phyloP scores from a whole-genome alignment of 1,140 invertebrate species.

The Zaprionus taronus region DNA sequence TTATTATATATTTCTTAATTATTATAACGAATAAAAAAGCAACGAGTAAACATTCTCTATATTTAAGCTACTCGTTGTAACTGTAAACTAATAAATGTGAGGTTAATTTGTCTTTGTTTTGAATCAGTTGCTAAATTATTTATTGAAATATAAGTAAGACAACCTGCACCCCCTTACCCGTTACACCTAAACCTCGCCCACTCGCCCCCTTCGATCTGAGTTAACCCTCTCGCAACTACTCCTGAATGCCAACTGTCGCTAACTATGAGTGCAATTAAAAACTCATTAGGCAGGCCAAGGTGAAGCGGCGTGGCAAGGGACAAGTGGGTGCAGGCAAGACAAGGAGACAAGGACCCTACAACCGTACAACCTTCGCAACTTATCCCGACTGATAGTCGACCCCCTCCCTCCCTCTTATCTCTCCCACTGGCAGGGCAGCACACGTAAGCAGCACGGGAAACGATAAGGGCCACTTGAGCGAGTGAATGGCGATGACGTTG shows the following conservation, averaged over 20 bases:
- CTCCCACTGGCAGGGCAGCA: not conserved
- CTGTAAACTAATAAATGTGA: not conserved
- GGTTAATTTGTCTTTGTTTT: not conserved
- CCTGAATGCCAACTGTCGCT: conserved; percentile 2
- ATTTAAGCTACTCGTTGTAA: not conserved
- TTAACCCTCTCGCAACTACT: not conserved
- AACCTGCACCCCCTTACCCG: not conserved
- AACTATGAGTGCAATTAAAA: conserved; percentile 32
- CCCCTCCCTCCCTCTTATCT: no score
- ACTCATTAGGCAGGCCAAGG: conserved; percentile 23
- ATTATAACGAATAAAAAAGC: not conserved
- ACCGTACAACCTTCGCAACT: not conserved
- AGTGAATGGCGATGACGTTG: not conserved
- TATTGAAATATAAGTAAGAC: not conserved
- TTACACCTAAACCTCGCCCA: not conserved
- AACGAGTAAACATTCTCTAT: not conserved
- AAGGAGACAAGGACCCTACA: conserved; percentile 11
- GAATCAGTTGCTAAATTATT: not conserved
- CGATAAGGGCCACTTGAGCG: conserved; percentile 34
- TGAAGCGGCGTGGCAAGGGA: not conserved
- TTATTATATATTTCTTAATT: no score
- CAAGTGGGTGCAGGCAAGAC: not conserved
- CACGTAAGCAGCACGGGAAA: conserved; percentile 16
- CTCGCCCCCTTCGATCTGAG: not conserved
- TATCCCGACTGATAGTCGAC: not conserved